Base-by-base conservation (phyloP, 2,113 vertebrate genomes). In the Poeciliopsis prolifica region DNA sequence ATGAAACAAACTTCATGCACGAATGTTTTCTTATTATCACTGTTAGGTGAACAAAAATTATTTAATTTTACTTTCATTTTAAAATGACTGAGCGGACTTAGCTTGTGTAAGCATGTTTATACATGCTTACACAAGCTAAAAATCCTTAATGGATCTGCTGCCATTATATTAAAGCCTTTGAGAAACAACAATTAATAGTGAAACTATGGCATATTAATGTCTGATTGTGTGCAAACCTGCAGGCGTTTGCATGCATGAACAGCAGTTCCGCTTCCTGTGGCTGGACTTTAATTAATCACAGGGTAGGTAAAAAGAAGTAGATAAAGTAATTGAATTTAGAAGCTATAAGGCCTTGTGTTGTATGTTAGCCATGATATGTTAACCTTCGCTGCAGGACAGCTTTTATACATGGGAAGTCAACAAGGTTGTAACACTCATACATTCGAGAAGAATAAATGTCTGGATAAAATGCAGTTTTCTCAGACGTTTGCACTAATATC, bases 251-350 rank as follows among this genome's bases (percentile, higher is more conserved):
- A 14, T 80, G 65, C 30, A 11, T 68, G 65, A 61, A 13, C 72
- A n/a, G n/a, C n/a, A n/a, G n/a, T n/a, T n/a, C n/a, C n/a, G n/a
- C n/a, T n/a, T n/a, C n/a, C n/a, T 71, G 31, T 54, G 62, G 68
- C 68, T 33, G 60, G 48, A 62, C n/a, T 86, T 88, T 85, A 80
- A 89, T 92, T 89, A 88, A 89, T 88, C 80, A 86, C 70, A 82
- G 74, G 30, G 63, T 69, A 87, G 22, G 60, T 80, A 68, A 79
- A 58, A 87, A 72, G 30, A 86, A 86, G 76, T 74, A 80, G 87
- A 35, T 48, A 1, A n/a, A 58, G 77, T 90, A 88, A 93, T 92
- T 89, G 83, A 92, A 88, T 93, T 70, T 65, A 64, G 84, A 74
- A 73, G 74, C 77, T 54, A 48, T 74, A 73, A 78, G 82, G 29